phyloP scores from a whole-genome alignment of 2,797 vertebrate genomes.

The Gymnocypris eckloni region DNA sequence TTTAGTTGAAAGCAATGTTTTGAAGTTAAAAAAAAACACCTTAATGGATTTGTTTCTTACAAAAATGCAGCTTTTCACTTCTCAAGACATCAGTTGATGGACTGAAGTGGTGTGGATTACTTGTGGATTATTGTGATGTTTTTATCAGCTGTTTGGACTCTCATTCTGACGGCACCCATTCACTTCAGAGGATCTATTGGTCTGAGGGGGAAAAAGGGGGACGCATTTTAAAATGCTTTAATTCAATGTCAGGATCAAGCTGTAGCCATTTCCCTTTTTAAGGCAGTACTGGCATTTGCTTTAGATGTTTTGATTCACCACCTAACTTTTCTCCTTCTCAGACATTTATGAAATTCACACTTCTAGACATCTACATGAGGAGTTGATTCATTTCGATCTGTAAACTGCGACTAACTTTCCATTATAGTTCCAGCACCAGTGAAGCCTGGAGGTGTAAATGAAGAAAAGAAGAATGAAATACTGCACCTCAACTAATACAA shows the following conservation, averaged over 20 bases:
- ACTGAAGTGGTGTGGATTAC: background rate
- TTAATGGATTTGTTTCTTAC: too few relatives aligned
- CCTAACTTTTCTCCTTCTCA: too few relatives aligned
- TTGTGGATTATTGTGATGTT: background rate
- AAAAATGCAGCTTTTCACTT: background rate
- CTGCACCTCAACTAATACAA: background rate
- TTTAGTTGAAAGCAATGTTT: too few relatives aligned
- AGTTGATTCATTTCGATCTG: conserved; percentile 15
- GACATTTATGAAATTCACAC: background rate
- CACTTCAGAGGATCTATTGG: background rate
- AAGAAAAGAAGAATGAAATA: conserved; percentile 34
- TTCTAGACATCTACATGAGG: conserved; percentile 2
- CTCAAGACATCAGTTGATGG: background rate
- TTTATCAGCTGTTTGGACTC: background rate
- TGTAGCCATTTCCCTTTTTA: too few relatives aligned
- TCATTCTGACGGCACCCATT: background rate
- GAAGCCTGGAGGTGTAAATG: conserved; percentile 48
- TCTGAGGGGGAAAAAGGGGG: background rate
- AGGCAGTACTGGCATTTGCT: too few relatives aligned
- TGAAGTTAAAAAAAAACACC: too few relatives aligned
- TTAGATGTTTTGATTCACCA: too few relatives aligned
- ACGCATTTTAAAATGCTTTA: background rate
- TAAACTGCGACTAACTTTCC: conserved; percentile 27
- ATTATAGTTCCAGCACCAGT: conserved; percentile 26
- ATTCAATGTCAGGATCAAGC: conserved; percentile 3